Percentiles rank a stretch among this genome's conserved stretches.
These are phyloP conservation scores for Odontesthes bonariensis DNA, from an alignment of 2,113 vertebrate genomes.

Conservation along the genomic window DNA sequence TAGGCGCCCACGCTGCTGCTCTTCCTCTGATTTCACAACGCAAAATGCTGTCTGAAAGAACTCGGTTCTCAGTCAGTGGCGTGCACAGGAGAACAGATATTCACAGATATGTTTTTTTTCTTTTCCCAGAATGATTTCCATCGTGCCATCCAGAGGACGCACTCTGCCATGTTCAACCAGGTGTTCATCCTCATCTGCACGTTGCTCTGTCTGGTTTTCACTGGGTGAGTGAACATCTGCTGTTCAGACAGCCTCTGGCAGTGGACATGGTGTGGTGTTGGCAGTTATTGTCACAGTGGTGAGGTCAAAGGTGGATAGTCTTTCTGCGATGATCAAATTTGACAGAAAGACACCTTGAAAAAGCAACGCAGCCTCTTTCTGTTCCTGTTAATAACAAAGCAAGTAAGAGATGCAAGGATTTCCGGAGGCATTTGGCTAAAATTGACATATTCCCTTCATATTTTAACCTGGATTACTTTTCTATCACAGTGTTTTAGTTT, in stretches of 20 bases:
- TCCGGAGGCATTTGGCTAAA: too few species aligned
- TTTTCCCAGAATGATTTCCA: slow-evolving; percentile 93
- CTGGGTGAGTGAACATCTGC: slow-evolving; percentile 85
- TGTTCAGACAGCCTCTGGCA: neutral
- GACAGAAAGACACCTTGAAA: neutral
- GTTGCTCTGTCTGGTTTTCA: slow-evolving; percentile 97
- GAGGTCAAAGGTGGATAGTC: neutral
- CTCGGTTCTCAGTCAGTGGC: accelerated
- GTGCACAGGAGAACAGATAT: neutral
- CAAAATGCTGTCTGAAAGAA: neutral
- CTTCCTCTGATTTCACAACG: neutral
- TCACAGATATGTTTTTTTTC: neutral
- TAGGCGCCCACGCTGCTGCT: neutral
- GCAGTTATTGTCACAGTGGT: neutral
- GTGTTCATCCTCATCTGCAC: slow-evolving; percentile 98
- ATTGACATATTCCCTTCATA: too few species aligned
- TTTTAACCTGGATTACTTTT: neutral
- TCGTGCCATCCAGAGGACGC: slow-evolving; percentile 94
- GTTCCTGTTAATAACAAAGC: too few species aligned
- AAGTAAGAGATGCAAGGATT: too few species aligned
- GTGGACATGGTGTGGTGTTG: neutral
- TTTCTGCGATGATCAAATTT: neutral
- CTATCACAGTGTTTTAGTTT: neutral
- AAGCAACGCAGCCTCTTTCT: neutral
- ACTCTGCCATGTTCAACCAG: slow-evolving; percentile 99